Evolutionary conservation across 2,797 vertebrate genomes (phyloP), one percentile per base, ranked within the genome.

Genomic region (Cuniculus paca): DNA sequence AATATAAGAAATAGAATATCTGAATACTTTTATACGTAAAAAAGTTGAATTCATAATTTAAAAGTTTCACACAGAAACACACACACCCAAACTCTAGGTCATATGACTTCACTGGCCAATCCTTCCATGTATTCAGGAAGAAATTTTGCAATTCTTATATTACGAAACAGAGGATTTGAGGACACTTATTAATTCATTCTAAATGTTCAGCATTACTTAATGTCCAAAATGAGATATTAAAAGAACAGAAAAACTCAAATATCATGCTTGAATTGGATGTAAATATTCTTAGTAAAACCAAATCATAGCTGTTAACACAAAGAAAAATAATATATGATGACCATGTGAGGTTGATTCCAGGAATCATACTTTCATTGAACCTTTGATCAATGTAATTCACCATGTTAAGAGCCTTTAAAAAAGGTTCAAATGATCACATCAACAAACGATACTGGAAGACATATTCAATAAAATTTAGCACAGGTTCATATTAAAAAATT

Each of bases 211-310:
- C 12, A 5, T 83, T 58, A 90, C 16, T 74, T 14, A 78, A 14
- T 61, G 16, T 70, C 19, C 50, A 68, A 94, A 88, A 72, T 16
- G 1, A 89, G 54, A 68, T 74, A 93, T 50, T 95, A 82, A 91
- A 82, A 85, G 45, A 72, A 65, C 5, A 91, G 56, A 79, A 93
- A 88, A 60, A 31, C 63, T 89, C 12, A 95, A 82, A n/a, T 60
- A 79, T 17, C 10, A 39, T 34, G 68, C 17, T 9, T 86, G 31
- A 89, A 65, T 42, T 78, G 68, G 20, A 72, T 96, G 19, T 68
- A 93, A 91, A 68, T 79, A 81, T 52, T 88, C 36, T 81, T n/a
- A 79, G 45, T 83, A 63, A 89, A 86, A 86, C 6, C n/a, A 94
- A 94, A 90, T 10, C 28, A 58, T 72, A 82, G 6, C 42, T 65